Percentiles rank a stretch among this genome's conserved stretches.
These are phyloP conservation scores for Ptilodon capucinus DNA, from an alignment of 2,888 invertebrate genomes.

Conservation along the genomic window DNA sequence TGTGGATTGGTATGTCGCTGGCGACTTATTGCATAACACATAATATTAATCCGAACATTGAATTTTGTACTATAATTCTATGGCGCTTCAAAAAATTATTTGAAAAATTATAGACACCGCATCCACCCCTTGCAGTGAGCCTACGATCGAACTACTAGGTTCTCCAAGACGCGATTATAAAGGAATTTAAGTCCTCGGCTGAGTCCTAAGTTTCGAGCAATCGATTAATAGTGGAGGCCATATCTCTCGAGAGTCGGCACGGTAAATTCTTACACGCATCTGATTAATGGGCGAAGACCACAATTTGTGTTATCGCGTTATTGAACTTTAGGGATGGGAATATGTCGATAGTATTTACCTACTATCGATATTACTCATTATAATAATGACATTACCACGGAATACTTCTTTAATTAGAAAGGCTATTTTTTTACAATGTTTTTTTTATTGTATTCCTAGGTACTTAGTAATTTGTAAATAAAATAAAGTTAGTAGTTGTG, in stretches of 20 bases:
- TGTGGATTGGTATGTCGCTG: constrained; percentile 15
- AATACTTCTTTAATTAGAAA: too few species aligned
- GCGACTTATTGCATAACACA: not conserved
- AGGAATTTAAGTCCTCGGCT: not conserved
- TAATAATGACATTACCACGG: not conserved
- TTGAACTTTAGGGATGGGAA: constrained; percentile 38
- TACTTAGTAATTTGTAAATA: too few species aligned
- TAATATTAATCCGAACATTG: not conserved
- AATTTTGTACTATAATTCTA: not conserved
- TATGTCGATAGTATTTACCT: constrained; percentile 8
- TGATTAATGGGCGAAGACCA: constrained; percentile 53
- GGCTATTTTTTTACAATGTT: too few species aligned
- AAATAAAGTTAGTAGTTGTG: too few species aligned
- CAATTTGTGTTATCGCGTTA: constrained; percentile 60
- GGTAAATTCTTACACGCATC: constrained; percentile 55
- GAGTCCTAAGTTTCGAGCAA: constrained; percentile 6
- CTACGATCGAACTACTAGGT: too few species aligned
- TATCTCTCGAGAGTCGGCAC: constrained; percentile 24
- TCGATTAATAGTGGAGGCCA: constrained; percentile 29
- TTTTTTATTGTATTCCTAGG: too few species aligned
- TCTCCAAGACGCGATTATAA: not conserved
- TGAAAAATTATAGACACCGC: too few species aligned
- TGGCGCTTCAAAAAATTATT: too few species aligned
- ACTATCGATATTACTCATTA: not conserved
- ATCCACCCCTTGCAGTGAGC: too few species aligned